Conservation (phyloP, 2,797 vertebrate genomes). For the Alca torda region DNA sequence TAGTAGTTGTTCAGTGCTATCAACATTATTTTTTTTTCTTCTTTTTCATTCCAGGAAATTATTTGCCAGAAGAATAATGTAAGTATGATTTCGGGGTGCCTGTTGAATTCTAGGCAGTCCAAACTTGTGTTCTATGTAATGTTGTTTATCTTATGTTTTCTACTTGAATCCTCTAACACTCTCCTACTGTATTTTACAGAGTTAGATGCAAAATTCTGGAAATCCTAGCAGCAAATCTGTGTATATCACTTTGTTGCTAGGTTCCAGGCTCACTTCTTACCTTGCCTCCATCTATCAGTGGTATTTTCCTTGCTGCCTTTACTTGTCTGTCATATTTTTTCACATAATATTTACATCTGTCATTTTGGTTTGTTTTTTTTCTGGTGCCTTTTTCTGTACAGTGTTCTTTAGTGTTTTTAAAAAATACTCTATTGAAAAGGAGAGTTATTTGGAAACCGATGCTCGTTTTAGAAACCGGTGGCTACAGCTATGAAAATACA, state of each 20-base stretch:
- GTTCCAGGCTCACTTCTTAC: conserved; percentile 16
- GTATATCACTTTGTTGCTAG: conserved; percentile 44
- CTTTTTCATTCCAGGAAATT: conserved; percentile 86
- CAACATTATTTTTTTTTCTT: background rate
- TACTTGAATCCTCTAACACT: background rate
- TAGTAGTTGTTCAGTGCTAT: background rate
- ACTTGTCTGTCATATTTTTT: background rate
- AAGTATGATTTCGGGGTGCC: conserved; percentile 77
- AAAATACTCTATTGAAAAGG: background rate
- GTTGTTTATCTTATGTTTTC: conserved; percentile 17
- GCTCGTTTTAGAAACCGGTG: background rate
- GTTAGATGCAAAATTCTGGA: conserved; percentile 9
- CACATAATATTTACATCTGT: background rate
- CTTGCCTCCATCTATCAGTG: background rate
- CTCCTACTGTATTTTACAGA: background rate
- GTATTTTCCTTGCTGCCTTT: conserved; percentile 12
- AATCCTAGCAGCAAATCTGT: conserved; percentile 8
- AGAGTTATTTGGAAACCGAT: background rate
- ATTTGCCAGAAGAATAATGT: conserved; percentile 99
- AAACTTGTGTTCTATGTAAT: background rate
- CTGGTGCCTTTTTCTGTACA: background rate
- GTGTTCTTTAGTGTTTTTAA: background rate
- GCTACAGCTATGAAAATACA: background rate
- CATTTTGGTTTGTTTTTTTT: background rate
- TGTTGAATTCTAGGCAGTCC: background rate